Conservation (phyloP, 2,797 vertebrate species). For the Dromococcyx pavoninus region DNA sequence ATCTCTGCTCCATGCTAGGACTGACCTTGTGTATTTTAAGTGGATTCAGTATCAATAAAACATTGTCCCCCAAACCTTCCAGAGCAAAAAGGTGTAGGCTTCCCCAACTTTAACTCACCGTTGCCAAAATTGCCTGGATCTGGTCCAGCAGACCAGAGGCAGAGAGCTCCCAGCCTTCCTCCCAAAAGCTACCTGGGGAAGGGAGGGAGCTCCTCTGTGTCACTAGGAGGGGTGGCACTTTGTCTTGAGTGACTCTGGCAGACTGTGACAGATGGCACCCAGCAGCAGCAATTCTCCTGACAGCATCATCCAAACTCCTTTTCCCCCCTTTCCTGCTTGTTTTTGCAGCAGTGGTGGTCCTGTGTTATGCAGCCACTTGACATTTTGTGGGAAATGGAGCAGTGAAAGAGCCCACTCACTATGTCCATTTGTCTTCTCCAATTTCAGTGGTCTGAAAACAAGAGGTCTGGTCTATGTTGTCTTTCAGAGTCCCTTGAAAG, state of each 20-base stretch:
- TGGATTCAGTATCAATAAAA: background rate
- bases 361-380: background rate
- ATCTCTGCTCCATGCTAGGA: background rate
- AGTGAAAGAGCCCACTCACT: background rate
- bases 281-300: background rate
- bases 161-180: background rate
- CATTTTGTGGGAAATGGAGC: background rate
- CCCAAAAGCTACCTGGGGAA: background rate
- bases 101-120: accelerated
- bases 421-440: background rate
- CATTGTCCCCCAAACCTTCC: background rate
- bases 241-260: background rate
- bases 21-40: background rate
- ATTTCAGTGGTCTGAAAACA: background rate
- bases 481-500: background rate
- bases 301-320: background rate
- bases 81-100: background rate
- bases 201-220: background rate
- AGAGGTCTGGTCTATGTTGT: background rate
- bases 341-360: background rate
- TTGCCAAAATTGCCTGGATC: background rate
- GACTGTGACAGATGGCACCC: background rate
- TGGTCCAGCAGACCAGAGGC: background rate
- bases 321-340: background rate
- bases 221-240: background rate